Evolutionary conservation across 2,113 vertebrate species (phyloP).

Genomic region (Psittacula cyanocephala): DNA sequence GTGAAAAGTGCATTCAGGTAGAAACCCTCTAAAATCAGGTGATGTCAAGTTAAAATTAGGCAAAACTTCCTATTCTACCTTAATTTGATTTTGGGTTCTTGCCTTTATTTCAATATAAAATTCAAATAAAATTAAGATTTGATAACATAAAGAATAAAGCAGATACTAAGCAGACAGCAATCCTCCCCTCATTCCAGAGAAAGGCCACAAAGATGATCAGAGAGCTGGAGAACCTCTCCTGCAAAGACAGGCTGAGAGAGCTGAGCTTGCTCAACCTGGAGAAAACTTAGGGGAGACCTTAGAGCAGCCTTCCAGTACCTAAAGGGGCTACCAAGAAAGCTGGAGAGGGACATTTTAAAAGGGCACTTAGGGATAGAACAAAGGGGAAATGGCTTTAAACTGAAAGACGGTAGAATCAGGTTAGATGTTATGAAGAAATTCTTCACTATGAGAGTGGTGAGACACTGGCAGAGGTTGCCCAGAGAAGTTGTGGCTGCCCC

Average conservation of each 20-base stretch:
- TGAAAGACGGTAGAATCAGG: neutral
- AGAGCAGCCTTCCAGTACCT: neutral
- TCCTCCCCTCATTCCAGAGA: neutral
- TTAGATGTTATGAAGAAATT: neutral
- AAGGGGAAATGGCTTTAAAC: neutral
- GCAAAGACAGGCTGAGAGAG: neutral
- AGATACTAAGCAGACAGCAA: neutral
- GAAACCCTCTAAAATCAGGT: neutral
- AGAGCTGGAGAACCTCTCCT: neutral
- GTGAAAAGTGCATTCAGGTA: neutral
- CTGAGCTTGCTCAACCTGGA: neutral
- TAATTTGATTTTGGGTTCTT: neutral
- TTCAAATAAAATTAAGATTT: neutral
- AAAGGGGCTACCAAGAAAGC: neutral
- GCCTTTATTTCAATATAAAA: neutral
- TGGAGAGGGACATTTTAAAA: neutral
- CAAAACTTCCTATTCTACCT: neutral
- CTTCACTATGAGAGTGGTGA: neutral
- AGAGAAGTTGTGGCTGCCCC: neutral
- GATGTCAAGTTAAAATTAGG: neutral
- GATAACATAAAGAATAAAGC: neutral
- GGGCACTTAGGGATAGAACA: neutral
- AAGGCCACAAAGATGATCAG: neutral
- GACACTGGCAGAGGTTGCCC: neutral
- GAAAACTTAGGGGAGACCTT: neutral